Percentiles rank a stretch among this genome's conserved stretches.
Conservation (phyloP, 2,797 vertebrate species). For the Melanotaenia trifasciata region DNA sequence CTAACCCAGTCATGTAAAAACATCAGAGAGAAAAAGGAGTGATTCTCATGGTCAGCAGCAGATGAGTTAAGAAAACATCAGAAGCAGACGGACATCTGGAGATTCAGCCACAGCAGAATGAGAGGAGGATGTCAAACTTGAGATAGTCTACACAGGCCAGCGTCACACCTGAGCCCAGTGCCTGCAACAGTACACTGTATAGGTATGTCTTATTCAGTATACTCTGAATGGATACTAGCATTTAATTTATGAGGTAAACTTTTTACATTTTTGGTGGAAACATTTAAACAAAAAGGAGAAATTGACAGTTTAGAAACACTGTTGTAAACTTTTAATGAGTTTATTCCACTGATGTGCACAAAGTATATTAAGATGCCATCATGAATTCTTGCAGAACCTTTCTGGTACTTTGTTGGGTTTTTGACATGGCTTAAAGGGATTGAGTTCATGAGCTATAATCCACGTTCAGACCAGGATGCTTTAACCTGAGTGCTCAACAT, state of each 20-base stretch:
- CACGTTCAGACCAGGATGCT: constrained; percentile 54
- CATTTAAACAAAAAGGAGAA: no score
- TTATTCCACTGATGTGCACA: constrained; percentile 76
- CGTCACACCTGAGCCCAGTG: constrained; percentile 15
- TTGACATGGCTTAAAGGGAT: constrained; percentile 80
- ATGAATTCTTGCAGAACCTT: constrained; percentile 64
- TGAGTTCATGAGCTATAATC: constrained; percentile 78
- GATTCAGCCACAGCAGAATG: constrained; percentile 14
- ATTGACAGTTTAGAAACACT: background rate
- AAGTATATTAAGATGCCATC: constrained; percentile 71
- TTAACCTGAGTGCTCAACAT: constrained; percentile 46
- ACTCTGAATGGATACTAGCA: background rate
- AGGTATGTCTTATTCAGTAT: no score
- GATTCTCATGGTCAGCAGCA: constrained; percentile 32
- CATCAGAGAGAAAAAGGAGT: background rate
- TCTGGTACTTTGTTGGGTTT: constrained; percentile 72
- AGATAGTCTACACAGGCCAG: constrained; percentile 21
- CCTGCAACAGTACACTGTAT: background rate
- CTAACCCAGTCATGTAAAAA: constrained; percentile 43
- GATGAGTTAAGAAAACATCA: constrained; percentile 9
- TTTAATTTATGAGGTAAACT: background rate
- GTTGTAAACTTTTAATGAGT: constrained; percentile 53
- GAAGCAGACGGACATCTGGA: background rate
- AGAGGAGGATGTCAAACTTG: constrained; percentile 28
- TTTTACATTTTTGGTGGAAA: no score